Base-by-base conservation (phyloP, 2,797 vertebrate species). In the Mergus octosetaceus region DNA sequence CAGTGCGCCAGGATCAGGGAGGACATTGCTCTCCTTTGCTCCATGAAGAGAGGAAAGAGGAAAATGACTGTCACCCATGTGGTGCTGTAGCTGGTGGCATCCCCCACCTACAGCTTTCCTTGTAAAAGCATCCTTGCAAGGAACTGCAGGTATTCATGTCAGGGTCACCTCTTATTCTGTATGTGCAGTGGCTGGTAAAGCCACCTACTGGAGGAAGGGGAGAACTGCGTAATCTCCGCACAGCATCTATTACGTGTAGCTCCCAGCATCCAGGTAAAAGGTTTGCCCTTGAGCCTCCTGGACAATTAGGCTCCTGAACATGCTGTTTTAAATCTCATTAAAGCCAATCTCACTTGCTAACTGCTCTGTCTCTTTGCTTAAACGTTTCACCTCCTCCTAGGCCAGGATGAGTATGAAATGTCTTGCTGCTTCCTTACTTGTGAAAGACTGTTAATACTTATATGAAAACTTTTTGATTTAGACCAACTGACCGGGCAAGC, bases 401-500 rank as follows among this genome's bases (percentile, higher is more conserved):
- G 8, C 2, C 13, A 81, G 47, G 27, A 72, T 3, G 65, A 4
- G 1, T 54, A 14, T 79, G 73, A 45, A 43, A 45, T 2, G 6
- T 8, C 21, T 71, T 36, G 7, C 16, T 62, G 11, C 11, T 85
- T 73, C 56, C 19, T 1, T 90, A 8, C 56, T 38, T 84, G 5
- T 73, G 41, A 56, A 72, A 62, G 11, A 66, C 3, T 6, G 14
- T 36, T 47, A n/a, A 70, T 43, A 24, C 12, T 73, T 19, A 22
- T 34, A 19, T 32, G 30, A 70, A n/a, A 94, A 18, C 7, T 30
- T 73, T 54, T 51, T 34, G 13, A 5, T 49, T 73, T 72, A 78
- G 19, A 43, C 0, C 1, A 16, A 30, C 19, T 36, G 62, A 49
- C 7, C 24, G 21, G 0, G 1, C 21, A 54, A 65, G 4, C 15